These are phyloP conservation scores for Orchesella cincta DNA, from an alignment of 1,140 invertebrate genomes.

Conservation along the genomic window DNA sequence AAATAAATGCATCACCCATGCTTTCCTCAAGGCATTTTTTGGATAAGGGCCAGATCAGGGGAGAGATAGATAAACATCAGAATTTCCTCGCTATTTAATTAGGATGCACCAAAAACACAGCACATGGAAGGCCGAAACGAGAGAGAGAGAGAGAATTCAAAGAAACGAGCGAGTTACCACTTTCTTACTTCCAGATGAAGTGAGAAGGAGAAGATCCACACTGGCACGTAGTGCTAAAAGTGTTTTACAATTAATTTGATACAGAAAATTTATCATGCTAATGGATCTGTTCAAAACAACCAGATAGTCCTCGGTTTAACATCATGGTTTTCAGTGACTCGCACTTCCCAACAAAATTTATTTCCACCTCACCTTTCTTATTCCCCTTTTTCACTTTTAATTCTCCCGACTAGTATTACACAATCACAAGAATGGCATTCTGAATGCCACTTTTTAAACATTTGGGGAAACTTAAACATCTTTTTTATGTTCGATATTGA, in stretches of 20 bases:
- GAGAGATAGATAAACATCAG: neutral
- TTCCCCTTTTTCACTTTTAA: too few relatives aligned
- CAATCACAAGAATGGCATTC: too few relatives aligned
- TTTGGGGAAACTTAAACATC: too few relatives aligned
- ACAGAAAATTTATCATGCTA: neutral
- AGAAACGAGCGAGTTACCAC: neutral
- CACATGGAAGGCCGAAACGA: neutral
- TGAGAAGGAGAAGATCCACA: neutral
- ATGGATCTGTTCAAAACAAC: too few relatives aligned
- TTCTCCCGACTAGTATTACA: too few relatives aligned
- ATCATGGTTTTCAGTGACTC: too few relatives aligned
- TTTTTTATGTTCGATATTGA: too few relatives aligned
- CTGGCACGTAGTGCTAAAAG: neutral
- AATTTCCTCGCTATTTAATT: conserved; percentile 15
- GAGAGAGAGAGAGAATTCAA: neutral
- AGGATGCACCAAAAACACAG: conserved; percentile 1
- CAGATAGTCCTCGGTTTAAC: too few relatives aligned
- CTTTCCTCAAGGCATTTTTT: neutral
- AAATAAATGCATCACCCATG: conserved; percentile 4
- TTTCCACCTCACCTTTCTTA: too few relatives aligned
- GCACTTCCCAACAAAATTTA: too few relatives aligned
- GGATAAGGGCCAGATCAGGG: neutral
- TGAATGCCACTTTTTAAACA: too few relatives aligned
- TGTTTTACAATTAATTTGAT: conserved; percentile 19
- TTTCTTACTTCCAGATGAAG: neutral